Base-by-base conservation (phyloP, 2,113 vertebrate species). In the Gracilinanus agilis region DNA sequence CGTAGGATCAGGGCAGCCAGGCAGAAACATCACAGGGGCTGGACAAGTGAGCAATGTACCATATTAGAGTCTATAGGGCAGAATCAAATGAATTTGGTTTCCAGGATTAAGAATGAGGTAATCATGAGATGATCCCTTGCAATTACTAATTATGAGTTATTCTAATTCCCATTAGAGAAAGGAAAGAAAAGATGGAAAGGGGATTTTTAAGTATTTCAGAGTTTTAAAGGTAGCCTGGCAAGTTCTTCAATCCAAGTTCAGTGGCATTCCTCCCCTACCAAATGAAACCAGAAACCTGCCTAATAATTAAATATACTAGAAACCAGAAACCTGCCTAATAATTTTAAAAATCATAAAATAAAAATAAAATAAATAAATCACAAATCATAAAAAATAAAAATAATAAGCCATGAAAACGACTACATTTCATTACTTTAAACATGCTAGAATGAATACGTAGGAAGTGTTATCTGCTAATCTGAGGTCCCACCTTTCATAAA, bases 71-170 rank as follows among this genome's bases (percentile, higher is more conserved):
- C 19, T 44, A 29, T 34, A 56, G 34, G 54, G n/a, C 88, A 58
- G n/a, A 24, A 58, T 29, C 29, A 11, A 40, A 83, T 55, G 24
- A 40, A 24, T 94, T 91, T 93, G n/a, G 44, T 29, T 96, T 91
- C 34, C 83, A 97, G 93, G 93, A 91, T 95, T 93, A 75, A 27
- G 53, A 88, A 67, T 92, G n/a, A 55, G 29, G 25, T 89, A 96
- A 95, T 93, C 21, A 53, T 61, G 88, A 96, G 94, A 90, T 96
- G 97, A 96, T 97, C 90, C 44, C 90, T 55, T 92, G 53, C 0
- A 0, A 95, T 95, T 93, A 96, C 96, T 97, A 97, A 93, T 96
- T 95, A 97, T 94, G 96, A 92, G 95, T 97, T 27, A 3, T 90
- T 97, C 0, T 56, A 88, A 0, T 27, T 95, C 92, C 94, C 92